phyloP scores from a whole-genome alignment of 2,113 vertebrate genomes.

The Bagarius yarrelli region DNA sequence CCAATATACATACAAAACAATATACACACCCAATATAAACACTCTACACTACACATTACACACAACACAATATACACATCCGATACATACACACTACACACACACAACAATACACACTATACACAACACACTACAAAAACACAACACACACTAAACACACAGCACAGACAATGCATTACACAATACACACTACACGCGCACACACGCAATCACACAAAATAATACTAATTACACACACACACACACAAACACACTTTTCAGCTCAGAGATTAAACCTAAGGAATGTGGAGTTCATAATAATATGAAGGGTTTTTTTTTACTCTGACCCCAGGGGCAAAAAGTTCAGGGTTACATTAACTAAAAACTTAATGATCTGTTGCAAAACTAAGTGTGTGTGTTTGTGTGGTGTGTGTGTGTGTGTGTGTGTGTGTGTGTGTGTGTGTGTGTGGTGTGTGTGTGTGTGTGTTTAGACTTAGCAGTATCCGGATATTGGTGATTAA shows the following conservation, averaged over 20 bases:
- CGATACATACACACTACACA: neutral
- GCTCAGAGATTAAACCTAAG: conserved; percentile 1
- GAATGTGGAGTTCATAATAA: neutral
- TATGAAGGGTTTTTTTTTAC: conserved; percentile 20
- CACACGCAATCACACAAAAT: neutral
- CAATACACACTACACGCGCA: neutral
- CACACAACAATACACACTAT: neutral
- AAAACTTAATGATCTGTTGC: neutral
- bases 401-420: neutral
- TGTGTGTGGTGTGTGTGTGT: neutral
- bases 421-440: neutral
- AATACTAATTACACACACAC: neutral
- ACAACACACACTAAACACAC: neutral
- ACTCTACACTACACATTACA: neutral
- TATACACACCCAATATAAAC: no score
- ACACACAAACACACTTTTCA: conserved; percentile 14
- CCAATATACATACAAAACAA: no score
- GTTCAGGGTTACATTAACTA: neutral
- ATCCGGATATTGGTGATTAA: neutral
- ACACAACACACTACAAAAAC: neutral
- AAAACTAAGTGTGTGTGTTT: neutral
- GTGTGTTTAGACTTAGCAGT: neutral
- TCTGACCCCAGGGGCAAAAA: neutral
- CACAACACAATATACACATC: neutral
- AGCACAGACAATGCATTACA: no score